Percentiles rank a stretch among this genome's conserved stretches.
Conservation (phyloP, 2,888 invertebrate genomes). For the Thymelicus lineola region DNA sequence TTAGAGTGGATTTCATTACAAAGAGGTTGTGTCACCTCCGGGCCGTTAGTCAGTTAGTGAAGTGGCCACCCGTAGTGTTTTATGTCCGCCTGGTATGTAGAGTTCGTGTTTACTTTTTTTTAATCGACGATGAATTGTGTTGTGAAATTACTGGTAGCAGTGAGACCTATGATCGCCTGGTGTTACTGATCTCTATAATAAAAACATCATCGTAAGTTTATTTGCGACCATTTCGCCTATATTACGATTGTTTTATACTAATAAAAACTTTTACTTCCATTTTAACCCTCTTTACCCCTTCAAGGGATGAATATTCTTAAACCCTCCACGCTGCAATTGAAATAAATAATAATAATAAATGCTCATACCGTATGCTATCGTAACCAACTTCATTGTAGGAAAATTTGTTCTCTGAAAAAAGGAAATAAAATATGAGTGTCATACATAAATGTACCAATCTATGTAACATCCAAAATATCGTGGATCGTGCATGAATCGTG, state of each 20-base stretch:
- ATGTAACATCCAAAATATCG: not conserved
- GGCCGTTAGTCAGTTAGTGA: slow-evolving; percentile 3
- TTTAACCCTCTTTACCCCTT: too few relatives aligned
- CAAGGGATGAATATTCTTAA: too few relatives aligned
- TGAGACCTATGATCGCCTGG: not conserved
- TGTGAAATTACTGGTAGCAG: not conserved
- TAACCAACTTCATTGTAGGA: too few relatives aligned
- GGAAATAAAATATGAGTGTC: not conserved
- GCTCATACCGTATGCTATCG: too few relatives aligned
- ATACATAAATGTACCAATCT: not conserved
- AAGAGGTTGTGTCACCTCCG: slow-evolving; percentile 12
- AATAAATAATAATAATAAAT: too few relatives aligned
- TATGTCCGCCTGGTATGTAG: slow-evolving; percentile 13
- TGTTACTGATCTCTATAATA: not conserved
- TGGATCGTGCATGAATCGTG: not conserved
- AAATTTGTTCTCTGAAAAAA: too few relatives aligned
- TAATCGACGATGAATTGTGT: slow-evolving; percentile 7
- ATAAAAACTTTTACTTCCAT: too few relatives aligned
- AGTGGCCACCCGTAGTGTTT: slow-evolving; percentile 12
- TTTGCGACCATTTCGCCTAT: too few relatives aligned
- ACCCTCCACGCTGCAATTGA: too few relatives aligned
- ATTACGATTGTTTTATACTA: too few relatives aligned
- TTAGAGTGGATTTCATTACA: not conserved
- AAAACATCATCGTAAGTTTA: not conserved
- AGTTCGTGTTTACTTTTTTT: slow-evolving; percentile 6